Conservation (phyloP, 2,797 vertebrate species). For the Tokudaia muenninki region DNA sequence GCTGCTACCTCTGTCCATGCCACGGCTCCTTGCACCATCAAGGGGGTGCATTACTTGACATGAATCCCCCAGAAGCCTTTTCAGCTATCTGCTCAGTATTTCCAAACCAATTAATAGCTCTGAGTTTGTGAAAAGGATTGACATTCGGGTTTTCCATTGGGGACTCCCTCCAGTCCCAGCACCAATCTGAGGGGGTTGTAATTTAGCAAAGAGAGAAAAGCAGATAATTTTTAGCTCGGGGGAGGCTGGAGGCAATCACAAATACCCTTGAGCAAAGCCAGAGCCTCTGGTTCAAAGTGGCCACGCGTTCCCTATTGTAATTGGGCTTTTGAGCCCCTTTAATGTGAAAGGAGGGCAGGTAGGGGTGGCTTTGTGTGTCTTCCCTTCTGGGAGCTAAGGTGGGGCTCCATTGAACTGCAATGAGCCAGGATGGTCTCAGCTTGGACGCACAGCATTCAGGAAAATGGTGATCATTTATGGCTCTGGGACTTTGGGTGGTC, state of each 20-base stretch:
- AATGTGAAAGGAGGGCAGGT: slow-evolving; percentile 73
- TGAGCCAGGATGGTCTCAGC: slow-evolving; percentile 26
- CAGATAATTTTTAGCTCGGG: slow-evolving; percentile 85
- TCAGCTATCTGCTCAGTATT: slow-evolving; percentile 84
- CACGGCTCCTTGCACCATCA: slow-evolving; percentile 15
- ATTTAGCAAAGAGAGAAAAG: slow-evolving; percentile 87
- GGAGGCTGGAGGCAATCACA: slow-evolving; percentile 86
- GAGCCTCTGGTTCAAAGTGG: slow-evolving; percentile 86
- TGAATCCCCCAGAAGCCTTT: slow-evolving; percentile 80
- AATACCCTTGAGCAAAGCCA: slow-evolving; percentile 86
- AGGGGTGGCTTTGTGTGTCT: background rate
- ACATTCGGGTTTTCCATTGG: slow-evolving; percentile 83
- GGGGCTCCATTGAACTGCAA: slow-evolving; percentile 71
- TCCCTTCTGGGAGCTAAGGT: slow-evolving; percentile 71
- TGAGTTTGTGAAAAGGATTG: slow-evolving; percentile 84
- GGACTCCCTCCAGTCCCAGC: slow-evolving; percentile 84
- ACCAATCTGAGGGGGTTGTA: slow-evolving; percentile 86
- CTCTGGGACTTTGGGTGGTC: background rate
- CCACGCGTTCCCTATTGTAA: slow-evolving; percentile 81
- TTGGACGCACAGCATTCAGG: background rate
- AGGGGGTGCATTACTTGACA: slow-evolving; percentile 58
- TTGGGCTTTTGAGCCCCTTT: slow-evolving; percentile 86
- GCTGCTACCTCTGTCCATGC: slow-evolving; percentile 63
- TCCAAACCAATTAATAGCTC: slow-evolving; percentile 87
- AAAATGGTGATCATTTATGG: rapidly evolving